Evolutionary conservation across 1,140 invertebrate genomes (phyloP).

Genomic region (Caenorhabditis tropicalis): DNA sequence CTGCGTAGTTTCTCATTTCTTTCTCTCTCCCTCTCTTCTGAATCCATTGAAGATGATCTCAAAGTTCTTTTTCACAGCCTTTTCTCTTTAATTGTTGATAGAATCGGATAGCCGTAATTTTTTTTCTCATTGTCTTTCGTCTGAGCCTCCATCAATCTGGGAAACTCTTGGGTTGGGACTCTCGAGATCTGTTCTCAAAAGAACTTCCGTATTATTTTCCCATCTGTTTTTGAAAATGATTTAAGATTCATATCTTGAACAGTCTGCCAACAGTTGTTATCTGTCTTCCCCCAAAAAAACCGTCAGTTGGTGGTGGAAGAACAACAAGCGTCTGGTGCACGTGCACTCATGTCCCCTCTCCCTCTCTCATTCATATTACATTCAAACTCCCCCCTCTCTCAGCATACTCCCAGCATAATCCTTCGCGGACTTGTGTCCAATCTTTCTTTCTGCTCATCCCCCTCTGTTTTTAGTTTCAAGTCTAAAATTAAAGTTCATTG

Average conservation of each 20-base stretch:
- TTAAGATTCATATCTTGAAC: background rate
- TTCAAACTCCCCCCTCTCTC: background rate
- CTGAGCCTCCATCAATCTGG: background rate
- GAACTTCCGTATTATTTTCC: background rate
- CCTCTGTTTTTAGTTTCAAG: background rate
- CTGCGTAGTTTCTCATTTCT: constrained; percentile 16
- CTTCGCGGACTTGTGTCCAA: background rate
- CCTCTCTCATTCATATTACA: background rate
- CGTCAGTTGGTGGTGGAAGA: background rate
- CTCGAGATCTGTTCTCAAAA: no score
- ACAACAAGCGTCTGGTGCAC: background rate
- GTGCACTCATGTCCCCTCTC: constrained; percentile 24
- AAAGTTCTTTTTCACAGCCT: background rate
- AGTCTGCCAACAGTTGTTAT: background rate
- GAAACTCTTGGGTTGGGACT: background rate
- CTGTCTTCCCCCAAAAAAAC: background rate
- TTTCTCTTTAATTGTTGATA: background rate
- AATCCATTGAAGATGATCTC: constrained; percentile 13
- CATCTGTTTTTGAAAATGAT: background rate
- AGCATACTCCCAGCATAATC: constrained; percentile 21
- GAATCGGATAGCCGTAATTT: background rate
- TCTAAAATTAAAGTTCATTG: background rate
- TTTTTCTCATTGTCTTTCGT: background rate
- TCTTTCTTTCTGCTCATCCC: background rate
- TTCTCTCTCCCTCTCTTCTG: background rate